Conservation (phyloP, 2,113 vertebrate species). For the Chauna torquata region DNA sequence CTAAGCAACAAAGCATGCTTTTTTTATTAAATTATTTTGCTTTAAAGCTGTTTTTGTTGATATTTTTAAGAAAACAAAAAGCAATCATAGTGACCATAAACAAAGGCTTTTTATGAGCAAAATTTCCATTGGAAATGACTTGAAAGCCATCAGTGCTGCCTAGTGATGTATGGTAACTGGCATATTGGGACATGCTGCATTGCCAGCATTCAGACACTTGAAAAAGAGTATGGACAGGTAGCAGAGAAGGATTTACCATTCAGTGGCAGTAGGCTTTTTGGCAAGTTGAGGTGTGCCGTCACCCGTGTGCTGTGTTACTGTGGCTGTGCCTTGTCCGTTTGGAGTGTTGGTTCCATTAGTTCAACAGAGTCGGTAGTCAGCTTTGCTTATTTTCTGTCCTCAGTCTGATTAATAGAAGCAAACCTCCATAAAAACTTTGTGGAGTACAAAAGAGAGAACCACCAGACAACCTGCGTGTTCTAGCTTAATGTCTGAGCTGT, state of each 20-base stretch:
- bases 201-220: background rate
- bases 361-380: background rate
- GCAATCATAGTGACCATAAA: background rate
- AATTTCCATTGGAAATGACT: background rate
- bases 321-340: background rate
- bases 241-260: background rate
- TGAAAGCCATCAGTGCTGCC: background rate
- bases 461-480: background rate
- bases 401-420: background rate
- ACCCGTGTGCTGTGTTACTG: background rate
- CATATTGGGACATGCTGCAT: background rate
- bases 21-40: constrained; percentile 27
- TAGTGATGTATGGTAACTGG: background rate
- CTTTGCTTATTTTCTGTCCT: background rate
- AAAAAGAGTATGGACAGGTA: background rate
- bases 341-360: background rate
- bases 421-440: background rate
- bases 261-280: background rate
- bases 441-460: background rate
- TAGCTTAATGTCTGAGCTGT: background rate
- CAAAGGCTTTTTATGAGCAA: background rate
- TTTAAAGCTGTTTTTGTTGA: background rate
- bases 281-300: background rate
- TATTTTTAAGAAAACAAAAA: background rate
- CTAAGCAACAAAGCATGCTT: background rate